Evolutionary conservation across 2,888 invertebrate genomes (phyloP).

Genomic region (Apodemia mormo): DNA sequence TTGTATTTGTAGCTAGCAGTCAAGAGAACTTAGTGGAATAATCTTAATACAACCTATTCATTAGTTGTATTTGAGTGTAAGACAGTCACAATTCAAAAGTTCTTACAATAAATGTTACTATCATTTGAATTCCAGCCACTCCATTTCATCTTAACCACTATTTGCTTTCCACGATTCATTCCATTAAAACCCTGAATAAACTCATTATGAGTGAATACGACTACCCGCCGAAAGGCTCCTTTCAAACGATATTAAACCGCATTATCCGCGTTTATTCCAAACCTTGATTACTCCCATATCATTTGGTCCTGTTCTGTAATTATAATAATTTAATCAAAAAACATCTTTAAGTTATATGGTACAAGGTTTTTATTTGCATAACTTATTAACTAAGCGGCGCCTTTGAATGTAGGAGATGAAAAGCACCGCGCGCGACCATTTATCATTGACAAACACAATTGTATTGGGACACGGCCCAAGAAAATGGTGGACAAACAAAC

Average conservation of each 20-base stretch:
- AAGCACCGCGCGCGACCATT: slow-evolving; percentile 77
- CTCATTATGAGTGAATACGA: slow-evolving; percentile 76
- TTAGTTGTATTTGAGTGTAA: not conserved
- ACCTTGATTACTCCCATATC: slow-evolving; percentile 81
- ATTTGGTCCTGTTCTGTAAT: slow-evolving; percentile 79
- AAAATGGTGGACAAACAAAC: slow-evolving; percentile 78
- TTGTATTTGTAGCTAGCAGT: too few species aligned
- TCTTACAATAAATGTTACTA: slow-evolving; percentile 18
- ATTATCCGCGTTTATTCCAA: slow-evolving; percentile 78
- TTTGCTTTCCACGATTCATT: slow-evolving; percentile 78
- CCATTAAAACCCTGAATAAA: slow-evolving; percentile 79
- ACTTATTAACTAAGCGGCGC: slow-evolving; percentile 54
- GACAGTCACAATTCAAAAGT: not conserved
- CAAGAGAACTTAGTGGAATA: too few species aligned
- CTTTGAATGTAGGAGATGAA: slow-evolving; percentile 76
- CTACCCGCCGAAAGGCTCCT: slow-evolving; percentile 77
- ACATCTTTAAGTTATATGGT: slow-evolving; percentile 40
- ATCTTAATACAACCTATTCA: not conserved
- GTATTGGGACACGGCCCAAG: slow-evolving; percentile 74
- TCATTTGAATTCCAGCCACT: slow-evolving; percentile 27
- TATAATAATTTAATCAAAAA: slow-evolving; percentile 52
- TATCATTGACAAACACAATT: slow-evolving; percentile 82
- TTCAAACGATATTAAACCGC: slow-evolving; percentile 78
- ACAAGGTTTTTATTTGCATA: slow-evolving; percentile 48
- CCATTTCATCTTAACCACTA: slow-evolving; percentile 54